Percentiles rank a stretch among this genome's conserved stretches.
These are phyloP conservation scores for Spodoptera littoralis DNA, from an alignment of 2,888 invertebrate genomes.

Conservation along the genomic window DNA sequence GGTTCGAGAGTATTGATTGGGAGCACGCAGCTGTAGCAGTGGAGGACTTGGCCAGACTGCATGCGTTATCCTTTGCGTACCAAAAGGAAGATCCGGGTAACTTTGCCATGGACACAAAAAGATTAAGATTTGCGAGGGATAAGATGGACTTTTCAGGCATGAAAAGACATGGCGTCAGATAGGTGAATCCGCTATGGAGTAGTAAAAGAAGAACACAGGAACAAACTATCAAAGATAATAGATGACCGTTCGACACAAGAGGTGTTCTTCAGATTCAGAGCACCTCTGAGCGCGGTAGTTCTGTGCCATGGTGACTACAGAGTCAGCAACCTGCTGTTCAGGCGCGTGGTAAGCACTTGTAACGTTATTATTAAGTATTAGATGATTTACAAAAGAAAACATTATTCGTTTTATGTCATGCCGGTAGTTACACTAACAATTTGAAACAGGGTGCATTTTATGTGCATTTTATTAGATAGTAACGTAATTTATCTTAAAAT, in stretches of 20 bases:
- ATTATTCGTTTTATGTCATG: too few species aligned
- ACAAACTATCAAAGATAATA: constrained; percentile 54
- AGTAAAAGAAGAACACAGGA: constrained; percentile 58
- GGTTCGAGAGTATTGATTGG: constrained; percentile 66
- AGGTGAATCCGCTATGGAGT: constrained; percentile 50
- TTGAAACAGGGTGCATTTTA: too few species aligned
- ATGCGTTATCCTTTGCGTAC: constrained; percentile 75
- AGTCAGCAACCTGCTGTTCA: constrained; percentile 65
- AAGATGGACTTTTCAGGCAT: constrained; percentile 14
- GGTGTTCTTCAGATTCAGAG: constrained; percentile 49
- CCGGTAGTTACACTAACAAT: too few species aligned
- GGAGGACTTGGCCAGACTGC: constrained; percentile 69
- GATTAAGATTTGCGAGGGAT: constrained; percentile 35
- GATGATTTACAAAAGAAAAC: too few species aligned
- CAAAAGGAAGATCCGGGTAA: constrained; percentile 68
- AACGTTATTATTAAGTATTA: too few species aligned
- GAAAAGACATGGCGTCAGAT: constrained; percentile 48
- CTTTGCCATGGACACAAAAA: constrained; percentile 47
- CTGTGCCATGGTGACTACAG: constrained; percentile 68
- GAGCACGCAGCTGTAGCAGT: constrained; percentile 66
- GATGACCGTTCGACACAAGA: constrained; percentile 8
- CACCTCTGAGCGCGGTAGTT: constrained; percentile 57
- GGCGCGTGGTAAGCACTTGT: constrained; percentile 38
- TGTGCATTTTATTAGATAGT: too few species aligned
- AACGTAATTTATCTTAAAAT: too few species aligned